phyloP scores from a whole-genome alignment of 2,888 invertebrate genomes.

The Pristionchus entomophagus region DNA sequence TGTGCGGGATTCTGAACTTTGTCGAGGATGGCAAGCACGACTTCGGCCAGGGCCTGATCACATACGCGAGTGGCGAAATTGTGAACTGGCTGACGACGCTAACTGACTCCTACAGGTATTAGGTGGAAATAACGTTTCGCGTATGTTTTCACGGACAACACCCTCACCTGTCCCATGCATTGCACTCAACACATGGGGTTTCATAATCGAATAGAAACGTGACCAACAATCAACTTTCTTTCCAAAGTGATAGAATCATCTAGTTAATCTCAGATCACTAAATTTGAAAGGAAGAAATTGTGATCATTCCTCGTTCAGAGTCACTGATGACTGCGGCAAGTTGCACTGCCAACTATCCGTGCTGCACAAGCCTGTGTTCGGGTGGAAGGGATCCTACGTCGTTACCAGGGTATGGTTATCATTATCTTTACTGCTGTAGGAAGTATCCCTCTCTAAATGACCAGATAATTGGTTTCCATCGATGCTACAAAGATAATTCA shows the following conservation, averaged over 20 bases:
- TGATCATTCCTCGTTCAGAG: slow-evolving; percentile 80
- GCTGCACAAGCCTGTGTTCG: slow-evolving; percentile 94
- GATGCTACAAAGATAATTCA: not conserved
- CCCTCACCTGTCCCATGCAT: not conserved
- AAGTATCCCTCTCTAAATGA: not conserved
- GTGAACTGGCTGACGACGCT: slow-evolving; percentile 96
- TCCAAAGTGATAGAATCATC: not conserved
- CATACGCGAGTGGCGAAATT: slow-evolving; percentile 92
- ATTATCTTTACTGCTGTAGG: slow-evolving; percentile 71
- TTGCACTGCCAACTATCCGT: slow-evolving; percentile 90
- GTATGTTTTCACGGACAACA: not conserved
- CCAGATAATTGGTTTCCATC: not conserved
- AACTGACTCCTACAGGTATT: slow-evolving; percentile 84
- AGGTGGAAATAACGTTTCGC: not conserved
- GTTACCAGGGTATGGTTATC: slow-evolving; percentile 89
- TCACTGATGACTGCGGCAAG: slow-evolving; percentile 98
- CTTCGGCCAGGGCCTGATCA: slow-evolving; percentile 87
- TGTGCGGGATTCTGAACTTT: slow-evolving; percentile 86
- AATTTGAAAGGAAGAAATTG: slow-evolving; percentile 78
- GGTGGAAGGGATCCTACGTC: slow-evolving; percentile 98
- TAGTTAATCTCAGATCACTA: not conserved
- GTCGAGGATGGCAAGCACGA: slow-evolving; percentile 93
- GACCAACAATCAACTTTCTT: not conserved
- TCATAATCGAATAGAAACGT: not conserved
- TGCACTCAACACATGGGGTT: not conserved